These are phyloP conservation scores for Rhagium mordax DNA, from an alignment of 2,888 invertebrate genomes.

Conservation along the genomic window DNA sequence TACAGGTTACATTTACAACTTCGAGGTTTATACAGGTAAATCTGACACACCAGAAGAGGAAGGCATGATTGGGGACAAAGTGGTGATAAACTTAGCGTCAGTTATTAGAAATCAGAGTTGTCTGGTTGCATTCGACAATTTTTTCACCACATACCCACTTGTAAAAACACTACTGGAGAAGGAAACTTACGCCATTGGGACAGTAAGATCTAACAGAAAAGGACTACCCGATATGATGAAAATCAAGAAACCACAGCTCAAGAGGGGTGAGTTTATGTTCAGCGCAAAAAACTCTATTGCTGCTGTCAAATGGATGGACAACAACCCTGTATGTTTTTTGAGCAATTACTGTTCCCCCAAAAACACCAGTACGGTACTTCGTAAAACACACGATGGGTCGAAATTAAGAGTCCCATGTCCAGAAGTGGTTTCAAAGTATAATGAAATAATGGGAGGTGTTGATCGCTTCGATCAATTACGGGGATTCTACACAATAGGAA, in stretches of 20 bases:
- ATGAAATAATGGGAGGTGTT: conserved; percentile 33
- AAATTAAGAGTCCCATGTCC: conserved; percentile 7
- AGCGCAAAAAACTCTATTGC: neutral
- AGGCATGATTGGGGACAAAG: neutral
- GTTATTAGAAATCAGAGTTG: neutral
- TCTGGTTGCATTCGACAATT: neutral
- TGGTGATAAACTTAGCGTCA: neutral
- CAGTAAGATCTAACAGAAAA: neutral
- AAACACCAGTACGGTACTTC: neutral
- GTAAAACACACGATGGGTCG: neutral
- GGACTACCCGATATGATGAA: neutral
- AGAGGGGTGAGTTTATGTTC: neutral
- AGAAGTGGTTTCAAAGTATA: conserved; percentile 19
- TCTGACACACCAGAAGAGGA: neutral
- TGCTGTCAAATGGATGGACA: neutral
- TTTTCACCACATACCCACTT: neutral
- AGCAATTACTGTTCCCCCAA: neutral
- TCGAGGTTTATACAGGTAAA: conserved; percentile 53
- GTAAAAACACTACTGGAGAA: neutral
- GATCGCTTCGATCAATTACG: conserved; percentile 26
- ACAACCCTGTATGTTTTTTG: neutral
- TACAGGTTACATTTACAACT: conserved; percentile 46
- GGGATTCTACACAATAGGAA: conserved; percentile 2
- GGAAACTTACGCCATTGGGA: neutral
- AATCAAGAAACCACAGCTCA: neutral